Conservation (phyloP, 2,888 invertebrate genomes). For the Drosophila setosimentum region DNA sequence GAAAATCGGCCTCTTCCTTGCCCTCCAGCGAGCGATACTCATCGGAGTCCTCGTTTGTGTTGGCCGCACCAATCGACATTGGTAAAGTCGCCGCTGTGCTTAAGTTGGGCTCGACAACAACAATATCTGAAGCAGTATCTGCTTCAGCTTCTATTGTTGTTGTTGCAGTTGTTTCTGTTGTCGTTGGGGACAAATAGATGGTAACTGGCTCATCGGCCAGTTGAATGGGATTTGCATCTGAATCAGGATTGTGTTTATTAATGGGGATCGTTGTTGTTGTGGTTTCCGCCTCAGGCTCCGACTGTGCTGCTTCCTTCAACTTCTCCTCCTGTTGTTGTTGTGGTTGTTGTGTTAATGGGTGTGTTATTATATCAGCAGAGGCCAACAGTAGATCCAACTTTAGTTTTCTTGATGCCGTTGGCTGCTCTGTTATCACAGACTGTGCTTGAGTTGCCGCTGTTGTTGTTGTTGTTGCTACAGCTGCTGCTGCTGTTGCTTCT, state of each 20-base stretch:
- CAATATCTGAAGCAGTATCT: slow-evolving; percentile 15
- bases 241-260: slow-evolving; percentile 26
- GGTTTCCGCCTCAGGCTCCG: slow-evolving; percentile 41
- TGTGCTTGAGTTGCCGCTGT: slow-evolving; percentile 76
- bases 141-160: slow-evolving; percentile 20
- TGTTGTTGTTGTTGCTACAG: slow-evolving; percentile 27
- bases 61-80: slow-evolving; percentile 63
- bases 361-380: slow-evolving; percentile 77
- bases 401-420: slow-evolving; percentile 83
- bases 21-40: slow-evolving; percentile 85
- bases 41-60: slow-evolving; percentile 84
- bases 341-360: slow-evolving; percentile 60
- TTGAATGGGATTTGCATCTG: slow-evolving; percentile 35
- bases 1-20: slow-evolving; percentile 83
- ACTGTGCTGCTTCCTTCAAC: slow-evolving; percentile 14
- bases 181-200: slow-evolving; percentile 44
- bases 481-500: slow-evolving; percentile 15
- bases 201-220: slow-evolving; percentile 39
- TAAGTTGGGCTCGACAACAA: slow-evolving; percentile 33
- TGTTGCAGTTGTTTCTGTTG: slow-evolving; percentile 25
- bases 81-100: slow-evolving; percentile 60
- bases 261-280: slow-evolving; percentile 27
- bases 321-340: slow-evolving; percentile 31
- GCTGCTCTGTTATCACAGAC: slow-evolving; percentile 85
- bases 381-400: slow-evolving; percentile 81